phyloP scores from a whole-genome alignment of 1,140 invertebrate species.

The Apis laboriosa region DNA sequence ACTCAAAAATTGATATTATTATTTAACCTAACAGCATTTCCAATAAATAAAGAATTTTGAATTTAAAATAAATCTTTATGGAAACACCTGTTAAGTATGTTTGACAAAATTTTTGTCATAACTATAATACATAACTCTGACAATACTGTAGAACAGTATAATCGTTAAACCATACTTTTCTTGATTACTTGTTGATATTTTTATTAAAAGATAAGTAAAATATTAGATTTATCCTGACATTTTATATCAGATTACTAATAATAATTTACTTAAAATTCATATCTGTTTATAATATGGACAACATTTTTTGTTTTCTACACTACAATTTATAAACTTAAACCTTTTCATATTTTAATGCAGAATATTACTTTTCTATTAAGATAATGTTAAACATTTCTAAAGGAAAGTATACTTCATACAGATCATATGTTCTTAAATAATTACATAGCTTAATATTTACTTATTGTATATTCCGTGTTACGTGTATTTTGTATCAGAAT shows the following conservation, averaged over 20 bases:
- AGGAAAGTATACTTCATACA: constrained; percentile 38
- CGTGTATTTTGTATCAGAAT: constrained; percentile 57
- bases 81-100: constrained; percentile 56
- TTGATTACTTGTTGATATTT: constrained; percentile 3
- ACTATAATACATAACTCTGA: constrained; percentile 46
- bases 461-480: constrained; percentile 31
- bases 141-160: constrained; percentile 42
- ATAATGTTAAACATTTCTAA: constrained; percentile 37
- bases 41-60: constrained; percentile 43
- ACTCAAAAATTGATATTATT: constrained; percentile 21
- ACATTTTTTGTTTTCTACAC: neutral
- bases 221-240: constrained; percentile 2
- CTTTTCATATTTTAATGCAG: constrained; percentile 25
- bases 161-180: constrained; percentile 37
- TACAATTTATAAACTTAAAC: constrained; percentile 31
- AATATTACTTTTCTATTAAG: constrained; percentile 36
- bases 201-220: constrained; percentile 26
- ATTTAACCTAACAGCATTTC: constrained; percentile 28
- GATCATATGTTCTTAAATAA: constrained; percentile 34
- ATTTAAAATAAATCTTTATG: constrained; percentile 40
- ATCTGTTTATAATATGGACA: neutral
- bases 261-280: constrained; percentile 17
- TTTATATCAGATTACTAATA: constrained; percentile 14
- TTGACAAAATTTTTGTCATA: constrained; percentile 32
- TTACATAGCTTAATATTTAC: constrained; percentile 25